These are phyloP conservation scores for Coreius guichenoti DNA, from an alignment of 2,797 vertebrate species.

Conservation along the genomic window DNA sequence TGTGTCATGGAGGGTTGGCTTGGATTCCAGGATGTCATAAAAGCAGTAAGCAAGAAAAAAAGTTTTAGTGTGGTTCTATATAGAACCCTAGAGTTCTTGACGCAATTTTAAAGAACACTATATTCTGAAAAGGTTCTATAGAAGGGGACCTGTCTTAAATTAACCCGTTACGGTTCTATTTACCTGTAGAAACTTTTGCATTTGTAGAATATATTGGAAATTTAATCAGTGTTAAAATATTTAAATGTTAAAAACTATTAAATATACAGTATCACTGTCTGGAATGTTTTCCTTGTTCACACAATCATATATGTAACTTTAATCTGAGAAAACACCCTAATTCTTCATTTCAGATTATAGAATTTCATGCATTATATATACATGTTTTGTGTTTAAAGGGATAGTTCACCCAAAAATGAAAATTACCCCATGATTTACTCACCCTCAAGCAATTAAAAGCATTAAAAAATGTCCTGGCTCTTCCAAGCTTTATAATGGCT, in stretches of 20 bases:
- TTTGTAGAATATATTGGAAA: background rate
- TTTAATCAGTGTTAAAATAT: background rate
- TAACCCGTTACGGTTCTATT: background rate
- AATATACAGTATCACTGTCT: background rate
- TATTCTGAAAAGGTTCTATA: background rate
- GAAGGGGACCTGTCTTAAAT: background rate
- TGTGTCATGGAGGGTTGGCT: background rate
- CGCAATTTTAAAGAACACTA: background rate
- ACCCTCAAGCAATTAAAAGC: too few species aligned
- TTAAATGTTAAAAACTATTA: too few species aligned
- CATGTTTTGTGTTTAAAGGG: background rate
- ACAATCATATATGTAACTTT: background rate
- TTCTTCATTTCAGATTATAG: background rate
- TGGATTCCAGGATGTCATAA: conserved; percentile 18
- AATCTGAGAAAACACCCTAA: background rate
- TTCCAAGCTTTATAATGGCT: too few species aligned
- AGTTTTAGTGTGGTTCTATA: background rate
- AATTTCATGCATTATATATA: background rate
- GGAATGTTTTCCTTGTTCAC: background rate
- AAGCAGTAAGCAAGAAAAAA: background rate
- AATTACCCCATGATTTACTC: too few species aligned
- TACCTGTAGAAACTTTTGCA: background rate
- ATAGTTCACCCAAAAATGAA: too few species aligned
- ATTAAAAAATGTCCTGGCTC: too few species aligned
- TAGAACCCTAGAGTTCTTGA: background rate